A percentile compares a stretch with the other conserved stretches of the same genome.
phyloP scores from a whole-genome alignment of 2,888 invertebrate genomes.

The Acholoe squamosa region DNA sequence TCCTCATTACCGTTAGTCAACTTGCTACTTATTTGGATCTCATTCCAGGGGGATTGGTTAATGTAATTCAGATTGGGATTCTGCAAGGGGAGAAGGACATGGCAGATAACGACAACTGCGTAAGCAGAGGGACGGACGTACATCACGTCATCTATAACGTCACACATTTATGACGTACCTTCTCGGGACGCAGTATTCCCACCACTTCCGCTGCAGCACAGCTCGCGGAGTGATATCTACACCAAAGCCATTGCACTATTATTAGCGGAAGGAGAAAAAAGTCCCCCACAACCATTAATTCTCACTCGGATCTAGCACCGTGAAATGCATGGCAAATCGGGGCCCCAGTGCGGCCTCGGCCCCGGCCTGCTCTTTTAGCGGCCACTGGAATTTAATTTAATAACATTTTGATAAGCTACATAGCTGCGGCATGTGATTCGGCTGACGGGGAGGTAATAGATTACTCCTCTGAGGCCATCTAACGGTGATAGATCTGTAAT shows the following conservation, averaged over 20 bases:
- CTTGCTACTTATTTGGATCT: too few species aligned
- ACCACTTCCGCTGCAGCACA: background rate
- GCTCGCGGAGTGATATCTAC: background rate
- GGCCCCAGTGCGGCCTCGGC: background rate
- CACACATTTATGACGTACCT: too few species aligned
- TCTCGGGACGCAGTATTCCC: background rate
- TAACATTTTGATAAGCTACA: conserved; percentile 57
- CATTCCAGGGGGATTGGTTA: too few species aligned
- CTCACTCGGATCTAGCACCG: background rate
- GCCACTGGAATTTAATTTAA: conserved; percentile 39
- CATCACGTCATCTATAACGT: too few species aligned
- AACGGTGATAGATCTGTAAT: conserved; percentile 53
- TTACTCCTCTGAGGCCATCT: conserved; percentile 10
- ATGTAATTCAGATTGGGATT: too few species aligned
- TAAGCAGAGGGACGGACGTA: too few species aligned
- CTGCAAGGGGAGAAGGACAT: too few species aligned
- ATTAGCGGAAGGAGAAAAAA: background rate
- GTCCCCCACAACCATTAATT: background rate
- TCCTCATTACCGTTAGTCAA: too few species aligned
- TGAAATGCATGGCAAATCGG: conserved; percentile 54
- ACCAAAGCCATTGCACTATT: background rate
- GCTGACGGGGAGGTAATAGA: conserved; percentile 30
- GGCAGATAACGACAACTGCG: too few species aligned
- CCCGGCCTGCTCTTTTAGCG: background rate
- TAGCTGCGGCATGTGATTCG: conserved; percentile 3